Base-by-base conservation (phyloP, 2,888 invertebrate genomes). In the Octonoba sinensis region DNA sequence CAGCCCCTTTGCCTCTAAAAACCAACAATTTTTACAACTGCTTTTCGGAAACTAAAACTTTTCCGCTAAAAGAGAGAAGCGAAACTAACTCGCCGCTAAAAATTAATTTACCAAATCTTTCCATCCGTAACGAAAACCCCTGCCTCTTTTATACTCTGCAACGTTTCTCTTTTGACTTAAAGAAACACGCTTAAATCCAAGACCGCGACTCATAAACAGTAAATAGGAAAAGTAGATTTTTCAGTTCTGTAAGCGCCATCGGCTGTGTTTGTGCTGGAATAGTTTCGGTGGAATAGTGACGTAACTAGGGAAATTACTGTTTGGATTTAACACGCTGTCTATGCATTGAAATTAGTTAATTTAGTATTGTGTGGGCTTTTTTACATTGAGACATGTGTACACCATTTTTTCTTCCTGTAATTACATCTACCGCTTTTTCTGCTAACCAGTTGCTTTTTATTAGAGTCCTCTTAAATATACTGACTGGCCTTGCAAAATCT, bases 91-190 rank as follows among this genome's bases (percentile, higher is more conserved):
- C 64, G 49, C 69, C 69, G 60, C 62, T 77, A 77, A 77, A 77
- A 77, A 77, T 77, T 70, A 70, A 70, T 77, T 77, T 77, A 70
- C 76, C 65, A 65, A 49, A 64, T 64, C 71, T 65, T 71, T 20
- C 70, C 77, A 65, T 54, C 65, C 71, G 64, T 71, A 77, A 71
- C 71, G 51, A 69, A 76, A 66, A 51, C 62, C 75, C 27, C 66
- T 18, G 59, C 57, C 67, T 20, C 49, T 47, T 60, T 22, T 22
- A 51, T 49, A 13, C 27, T 27, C 54, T 64, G 70, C 67, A 57
- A 57, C 56, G 36, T 44, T 74, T 74, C 66, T 75, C 75, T 67
- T 67, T 67, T 75, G 67, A 75, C 75, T 75, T 75, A 69, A 76
- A 76, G 76, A 76, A 75, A 76, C 24, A 60, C 67, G 67, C 67